These are phyloP conservation scores for Hyles lineata DNA, from an alignment of 2,888 invertebrate genomes.

Conservation along the genomic window DNA sequence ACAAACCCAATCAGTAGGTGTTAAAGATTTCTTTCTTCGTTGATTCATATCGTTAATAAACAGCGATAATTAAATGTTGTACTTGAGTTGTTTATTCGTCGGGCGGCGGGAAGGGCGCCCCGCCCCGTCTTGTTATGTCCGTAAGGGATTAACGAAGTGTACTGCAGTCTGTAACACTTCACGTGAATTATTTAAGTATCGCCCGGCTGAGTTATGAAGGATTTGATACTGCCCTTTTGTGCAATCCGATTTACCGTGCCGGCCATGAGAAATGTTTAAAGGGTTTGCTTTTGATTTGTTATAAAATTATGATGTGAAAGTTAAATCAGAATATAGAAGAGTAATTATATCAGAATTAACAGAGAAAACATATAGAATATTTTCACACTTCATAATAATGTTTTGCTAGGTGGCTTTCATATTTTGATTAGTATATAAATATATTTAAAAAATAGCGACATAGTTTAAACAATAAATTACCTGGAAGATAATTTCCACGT, in stretches of 20 bases:
- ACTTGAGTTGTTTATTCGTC: slow-evolving; percentile 78
- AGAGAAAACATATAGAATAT: too few species aligned
- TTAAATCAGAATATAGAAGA: too few species aligned
- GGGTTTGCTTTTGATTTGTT: not conserved
- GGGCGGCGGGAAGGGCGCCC: slow-evolving; percentile 57
- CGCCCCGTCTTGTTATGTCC: slow-evolving; percentile 66
- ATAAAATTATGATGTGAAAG: too few species aligned
- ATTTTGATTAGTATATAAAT: too few species aligned
- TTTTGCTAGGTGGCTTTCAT: too few species aligned
- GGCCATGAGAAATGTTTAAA: too few species aligned
- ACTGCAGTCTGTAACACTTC: slow-evolving; percentile 40
- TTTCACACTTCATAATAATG: too few species aligned
- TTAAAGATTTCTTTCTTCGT: slow-evolving; percentile 68
- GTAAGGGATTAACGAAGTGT: slow-evolving; percentile 71
- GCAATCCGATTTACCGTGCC: not conserved
- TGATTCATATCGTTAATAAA: slow-evolving; percentile 78
- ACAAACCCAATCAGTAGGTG: slow-evolving; percentile 64
- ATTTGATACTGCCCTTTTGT: not conserved
- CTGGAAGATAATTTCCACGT: too few species aligned
- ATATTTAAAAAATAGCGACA: too few species aligned
- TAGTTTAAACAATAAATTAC: too few species aligned
- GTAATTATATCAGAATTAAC: too few species aligned
- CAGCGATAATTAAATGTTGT: slow-evolving; percentile 83
- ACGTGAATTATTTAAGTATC: slow-evolving; percentile 31
- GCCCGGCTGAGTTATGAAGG: slow-evolving; percentile 29